phyloP scores from a whole-genome alignment of 1,140 invertebrate genomes.

The Bilobella aurantiaca region DNA sequence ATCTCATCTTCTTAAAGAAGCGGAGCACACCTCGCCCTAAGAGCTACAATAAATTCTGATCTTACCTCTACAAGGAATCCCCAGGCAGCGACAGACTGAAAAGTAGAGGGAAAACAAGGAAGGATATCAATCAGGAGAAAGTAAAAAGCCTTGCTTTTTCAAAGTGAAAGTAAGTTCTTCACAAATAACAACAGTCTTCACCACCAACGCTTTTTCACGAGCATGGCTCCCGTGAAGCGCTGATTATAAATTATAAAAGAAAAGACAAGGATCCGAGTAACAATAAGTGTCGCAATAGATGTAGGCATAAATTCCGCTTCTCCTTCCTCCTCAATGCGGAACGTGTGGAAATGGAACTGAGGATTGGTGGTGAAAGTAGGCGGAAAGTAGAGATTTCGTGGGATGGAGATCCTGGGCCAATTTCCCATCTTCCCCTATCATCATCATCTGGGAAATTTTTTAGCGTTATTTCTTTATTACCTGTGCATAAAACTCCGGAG shows the following conservation, averaged over 20 bases:
- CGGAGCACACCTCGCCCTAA: too few species aligned
- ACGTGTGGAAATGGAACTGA: not conserved
- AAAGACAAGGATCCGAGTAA: not conserved
- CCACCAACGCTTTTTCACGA: not conserved
- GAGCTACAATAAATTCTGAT: not conserved
- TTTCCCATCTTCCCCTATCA: not conserved
- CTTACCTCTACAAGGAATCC: not conserved
- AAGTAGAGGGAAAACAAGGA: too few species aligned
- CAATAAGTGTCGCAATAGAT: not conserved
- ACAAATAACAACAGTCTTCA: too few species aligned
- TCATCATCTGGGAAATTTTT: not conserved
- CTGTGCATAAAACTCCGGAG: conserved; percentile 56
- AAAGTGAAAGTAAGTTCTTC: too few species aligned
- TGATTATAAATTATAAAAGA: not conserved
- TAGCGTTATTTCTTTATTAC: conserved; percentile 38
- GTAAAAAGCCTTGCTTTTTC: too few species aligned
- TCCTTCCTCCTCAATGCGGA: not conserved
- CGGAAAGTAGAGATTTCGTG: not conserved
- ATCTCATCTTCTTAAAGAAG: too few species aligned
- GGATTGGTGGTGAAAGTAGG: not conserved
- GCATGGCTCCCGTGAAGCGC: too few species aligned
- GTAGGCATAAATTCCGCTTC: not conserved
- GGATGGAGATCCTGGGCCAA: not conserved
- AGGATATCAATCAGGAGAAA: too few species aligned
- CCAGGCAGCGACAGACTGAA: not conserved